Evolutionary conservation across 2,888 invertebrate genomes (phyloP), one percentile per base, ranked within the genome.

Genomic region (Tenodera sinensis): DNA sequence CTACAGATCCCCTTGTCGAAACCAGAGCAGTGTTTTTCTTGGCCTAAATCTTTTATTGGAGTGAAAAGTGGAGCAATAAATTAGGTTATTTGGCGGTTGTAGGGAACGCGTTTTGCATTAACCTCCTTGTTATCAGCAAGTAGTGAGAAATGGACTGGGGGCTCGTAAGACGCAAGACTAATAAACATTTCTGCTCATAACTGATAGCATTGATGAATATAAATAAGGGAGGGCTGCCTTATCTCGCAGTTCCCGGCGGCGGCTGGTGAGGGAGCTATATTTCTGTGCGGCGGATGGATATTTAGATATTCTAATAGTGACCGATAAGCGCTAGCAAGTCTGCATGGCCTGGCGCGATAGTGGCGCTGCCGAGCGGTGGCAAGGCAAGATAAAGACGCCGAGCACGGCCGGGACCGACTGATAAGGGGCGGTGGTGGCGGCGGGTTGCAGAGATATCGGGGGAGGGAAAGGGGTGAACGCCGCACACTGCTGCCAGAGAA

Each of bases 271-370:
- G 89, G 89, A 84, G 88, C 90, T 90, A 90, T 90, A 90, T 90
- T 90, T 90, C 90, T 90, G 86, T 28, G 88, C 88, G 90, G 90
- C 89, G 92, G 92, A 92, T 92, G 92, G 92, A 92, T 92, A 92
- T 92, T 92, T 92, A 92, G 92, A 92, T 92, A 92, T 92, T 92
- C 92, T 92, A 92, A 92, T 92, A 92, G 92, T 92, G 91, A 89
- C 90, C 91, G 92, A 92, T 92, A 92, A 92, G 92, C 47, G 87
- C 88, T 84, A 20, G 89, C 71, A 81, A 30, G 82, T 91, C 91
- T 91, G 90, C 82, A 84, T 90, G 90, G 90, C 85, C 89, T 87
- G 90, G 81, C 71, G 90, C 90, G 88, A 85, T 88, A 88, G 89
- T 85, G 83, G 89, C 89, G 89, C 89, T 85, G 85, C 89, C 89